Evolutionary conservation across 2,888 invertebrate species (phyloP).

Genomic region (Eupithecia tripunctaria): DNA sequence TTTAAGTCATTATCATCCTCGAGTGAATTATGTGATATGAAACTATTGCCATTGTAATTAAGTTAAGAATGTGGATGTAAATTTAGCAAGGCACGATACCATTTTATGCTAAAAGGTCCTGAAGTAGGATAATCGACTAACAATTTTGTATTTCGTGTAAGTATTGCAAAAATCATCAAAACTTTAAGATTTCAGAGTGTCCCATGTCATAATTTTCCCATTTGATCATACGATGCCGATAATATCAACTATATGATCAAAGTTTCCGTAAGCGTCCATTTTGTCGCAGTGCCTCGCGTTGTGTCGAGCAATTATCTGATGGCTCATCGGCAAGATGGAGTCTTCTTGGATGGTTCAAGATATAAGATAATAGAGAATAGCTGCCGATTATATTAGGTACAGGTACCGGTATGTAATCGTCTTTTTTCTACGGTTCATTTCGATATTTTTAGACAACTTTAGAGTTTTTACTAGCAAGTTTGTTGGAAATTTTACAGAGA

Average conservation of each 20-base stretch:
- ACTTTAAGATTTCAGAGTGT: no score
- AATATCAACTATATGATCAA: neutral
- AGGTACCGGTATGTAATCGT: no score
- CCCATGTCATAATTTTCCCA: neutral
- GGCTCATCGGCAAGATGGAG: conserved; percentile 25
- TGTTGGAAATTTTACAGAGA: no score
- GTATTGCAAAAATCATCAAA: neutral
- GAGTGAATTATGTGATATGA: neutral
- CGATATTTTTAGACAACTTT: no score
- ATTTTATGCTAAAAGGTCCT: neutral
- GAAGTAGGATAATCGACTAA: neutral
- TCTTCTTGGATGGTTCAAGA: conserved; percentile 23
- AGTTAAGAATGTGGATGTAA: neutral
- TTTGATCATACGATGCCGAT: neutral
- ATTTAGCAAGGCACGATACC: neutral
- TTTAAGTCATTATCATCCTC: neutral
- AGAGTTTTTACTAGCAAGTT: no score
- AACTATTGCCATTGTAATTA: neutral
- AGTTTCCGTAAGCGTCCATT: conserved; percentile 1
- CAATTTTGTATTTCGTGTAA: neutral
- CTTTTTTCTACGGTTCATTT: no score
- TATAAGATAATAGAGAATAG: conserved; percentile 10
- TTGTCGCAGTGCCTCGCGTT: conserved; percentile 18
- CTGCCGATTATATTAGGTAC: no score
- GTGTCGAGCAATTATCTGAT: conserved; percentile 33